Conservation (phyloP, 1,140 invertebrate species). For the Penaeus japonicus region DNA sequence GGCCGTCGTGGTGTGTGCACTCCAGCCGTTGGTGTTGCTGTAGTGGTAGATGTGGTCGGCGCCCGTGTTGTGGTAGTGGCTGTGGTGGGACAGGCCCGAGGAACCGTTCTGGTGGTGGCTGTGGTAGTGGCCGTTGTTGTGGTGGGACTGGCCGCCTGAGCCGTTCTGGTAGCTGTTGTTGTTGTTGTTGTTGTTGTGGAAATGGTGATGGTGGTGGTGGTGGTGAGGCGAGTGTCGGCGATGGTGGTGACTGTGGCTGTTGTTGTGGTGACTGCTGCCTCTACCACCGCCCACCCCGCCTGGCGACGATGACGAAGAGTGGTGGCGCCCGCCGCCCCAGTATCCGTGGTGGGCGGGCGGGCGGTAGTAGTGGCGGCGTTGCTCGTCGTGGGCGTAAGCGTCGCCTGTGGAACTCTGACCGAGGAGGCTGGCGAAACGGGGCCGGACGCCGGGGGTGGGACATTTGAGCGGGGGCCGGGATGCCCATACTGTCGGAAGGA, state of each 20-base stretch:
- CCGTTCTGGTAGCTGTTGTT: neutral
- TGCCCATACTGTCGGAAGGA: conserved; percentile 16
- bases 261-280: neutral
- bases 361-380: conserved; percentile 13
- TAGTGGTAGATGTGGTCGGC: conserved; percentile 17
- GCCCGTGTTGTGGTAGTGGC: neutral
- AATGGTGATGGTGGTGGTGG: conserved; percentile 26
- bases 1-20: conserved; percentile 17
- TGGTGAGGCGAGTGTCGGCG: neutral
- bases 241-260: neutral
- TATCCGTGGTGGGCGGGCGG: neutral
- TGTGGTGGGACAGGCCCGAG: no score
- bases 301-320: neutral
- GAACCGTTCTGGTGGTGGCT: neutral
- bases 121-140: conserved; percentile 13
- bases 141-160: conserved; percentile 11
- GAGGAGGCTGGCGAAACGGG: conserved; percentile 41
- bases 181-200: neutral
- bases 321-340: neutral
- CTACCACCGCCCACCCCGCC: neutral
- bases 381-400: conserved; percentile 9
- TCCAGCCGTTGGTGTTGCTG: conserved; percentile 9
- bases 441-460: conserved; percentile 28
- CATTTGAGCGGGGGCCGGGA: conserved; percentile 24
- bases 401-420: conserved; percentile 44